Conservation (phyloP, 2,113 vertebrate species). For the Collichthys lucidus region DNA sequence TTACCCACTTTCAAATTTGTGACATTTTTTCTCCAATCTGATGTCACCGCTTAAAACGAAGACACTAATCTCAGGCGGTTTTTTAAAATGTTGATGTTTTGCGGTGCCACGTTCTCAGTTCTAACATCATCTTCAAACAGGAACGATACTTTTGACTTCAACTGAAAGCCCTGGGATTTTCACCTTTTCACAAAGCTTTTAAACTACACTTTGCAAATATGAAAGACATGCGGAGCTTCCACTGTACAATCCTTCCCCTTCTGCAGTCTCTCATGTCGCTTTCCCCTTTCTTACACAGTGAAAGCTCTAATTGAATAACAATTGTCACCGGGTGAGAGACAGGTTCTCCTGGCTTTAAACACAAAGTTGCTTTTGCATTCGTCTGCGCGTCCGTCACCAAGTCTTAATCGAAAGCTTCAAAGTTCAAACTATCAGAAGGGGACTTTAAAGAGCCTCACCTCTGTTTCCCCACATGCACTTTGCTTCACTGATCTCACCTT, state of each 20-base stretch:
- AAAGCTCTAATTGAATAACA: constrained; percentile 74
- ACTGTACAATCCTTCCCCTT: constrained; percentile 7
- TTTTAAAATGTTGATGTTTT: background rate
- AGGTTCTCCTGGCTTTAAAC: constrained; percentile 60
- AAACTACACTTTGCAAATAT: constrained; percentile 18
- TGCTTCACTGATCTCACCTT: constrained; percentile 32
- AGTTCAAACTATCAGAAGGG: constrained; percentile 41
- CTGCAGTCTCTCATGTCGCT: constrained; percentile 14
- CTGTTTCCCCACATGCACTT: constrained; percentile 11
- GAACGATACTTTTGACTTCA: background rate
- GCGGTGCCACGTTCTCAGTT: background rate
- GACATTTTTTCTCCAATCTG: constrained; percentile 46
- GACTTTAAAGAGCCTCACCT: constrained; percentile 27
- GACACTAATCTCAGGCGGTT: constrained; percentile 8
- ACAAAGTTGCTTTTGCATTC: constrained; percentile 56
- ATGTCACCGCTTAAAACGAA: constrained; percentile 39
- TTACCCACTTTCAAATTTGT: constrained; percentile 29
- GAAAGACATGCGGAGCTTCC: constrained; percentile 26
- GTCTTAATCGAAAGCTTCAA: constrained; percentile 63
- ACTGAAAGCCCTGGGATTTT: constrained; percentile 22
- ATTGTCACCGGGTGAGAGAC: constrained; percentile 50
- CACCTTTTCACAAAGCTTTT: constrained; percentile 36
- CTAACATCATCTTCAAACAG: constrained; percentile 7
- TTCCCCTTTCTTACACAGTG: constrained; percentile 31
- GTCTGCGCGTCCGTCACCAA: constrained; percentile 47